phyloP scores from a whole-genome alignment of 2,113 vertebrate species.

The Lycaon pictus region DNA sequence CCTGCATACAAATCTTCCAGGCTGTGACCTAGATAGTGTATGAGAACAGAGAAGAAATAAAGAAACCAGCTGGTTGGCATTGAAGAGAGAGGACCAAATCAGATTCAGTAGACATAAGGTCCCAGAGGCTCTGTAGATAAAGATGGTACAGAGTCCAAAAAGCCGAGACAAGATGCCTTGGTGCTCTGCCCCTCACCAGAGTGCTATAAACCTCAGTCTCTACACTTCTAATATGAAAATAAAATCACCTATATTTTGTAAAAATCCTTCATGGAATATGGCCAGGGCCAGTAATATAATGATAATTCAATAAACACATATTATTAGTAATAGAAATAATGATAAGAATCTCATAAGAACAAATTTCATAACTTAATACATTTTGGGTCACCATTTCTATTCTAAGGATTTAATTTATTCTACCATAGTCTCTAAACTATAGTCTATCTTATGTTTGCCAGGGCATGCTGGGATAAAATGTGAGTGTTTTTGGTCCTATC shows the following conservation, averaged over 20 bases:
- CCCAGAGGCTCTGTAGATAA: fast-evolving
- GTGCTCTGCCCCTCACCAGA: not conserved
- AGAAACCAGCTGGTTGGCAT: not conserved
- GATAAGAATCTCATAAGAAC: not conserved
- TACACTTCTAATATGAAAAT: not conserved
- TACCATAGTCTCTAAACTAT: not conserved
- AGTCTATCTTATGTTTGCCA: not conserved
- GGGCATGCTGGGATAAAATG: not conserved
- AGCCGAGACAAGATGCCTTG: fast-evolving
- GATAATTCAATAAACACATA: not conserved
- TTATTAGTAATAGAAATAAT: not conserved
- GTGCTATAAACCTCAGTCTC: not conserved
- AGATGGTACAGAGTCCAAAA: fast-evolving
- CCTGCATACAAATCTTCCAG: not conserved
- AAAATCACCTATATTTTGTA: not conserved
- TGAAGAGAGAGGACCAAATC: not conserved
- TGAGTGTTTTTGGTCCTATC: not conserved
- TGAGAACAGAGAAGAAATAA: not conserved
- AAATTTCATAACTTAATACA: not conserved
- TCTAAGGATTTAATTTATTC: not conserved
- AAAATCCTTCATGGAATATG: not conserved
- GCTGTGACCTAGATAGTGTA: too few relatives aligned
- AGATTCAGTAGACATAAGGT: not conserved
- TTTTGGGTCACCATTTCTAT: not conserved
- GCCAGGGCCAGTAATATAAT: not conserved